Percentiles rank a stretch among this genome's conserved stretches.
Evolutionary conservation across 2,888 invertebrate genomes (phyloP).

Genomic region (Dorcus hopei): DNA sequence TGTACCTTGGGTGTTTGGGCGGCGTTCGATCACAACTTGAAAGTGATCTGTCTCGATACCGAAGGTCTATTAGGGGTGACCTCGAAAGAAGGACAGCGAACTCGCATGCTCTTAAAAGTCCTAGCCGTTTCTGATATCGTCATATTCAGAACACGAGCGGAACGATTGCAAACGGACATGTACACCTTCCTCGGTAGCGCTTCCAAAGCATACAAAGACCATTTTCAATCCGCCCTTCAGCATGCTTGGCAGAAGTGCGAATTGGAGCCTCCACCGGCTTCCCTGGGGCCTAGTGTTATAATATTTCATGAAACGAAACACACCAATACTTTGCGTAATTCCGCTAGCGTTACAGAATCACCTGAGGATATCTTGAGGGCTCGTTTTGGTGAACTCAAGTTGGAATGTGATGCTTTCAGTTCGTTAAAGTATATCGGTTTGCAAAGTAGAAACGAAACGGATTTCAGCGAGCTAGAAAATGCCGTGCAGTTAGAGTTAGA

Average conservation of each 20-base stretch:
- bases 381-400: conserved; percentile 60
- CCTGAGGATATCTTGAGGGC: conserved; percentile 61
- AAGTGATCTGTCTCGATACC: conserved; percentile 72
- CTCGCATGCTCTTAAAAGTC: conserved; percentile 70
- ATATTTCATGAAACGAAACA: conserved; percentile 78
- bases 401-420: conserved; percentile 69
- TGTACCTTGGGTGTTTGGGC: conserved; percentile 80
- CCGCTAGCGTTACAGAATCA: conserved; percentile 57
- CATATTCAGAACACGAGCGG: conserved; percentile 72
- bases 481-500: conserved; percentile 62
- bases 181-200: conserved; percentile 75
- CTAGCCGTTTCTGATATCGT: conserved; percentile 80
- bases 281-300: conserved; percentile 70
- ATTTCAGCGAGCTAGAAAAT: conserved; percentile 58
- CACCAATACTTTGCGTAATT: conserved; percentile 62
- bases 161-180: conserved; percentile 72
- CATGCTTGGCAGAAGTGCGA: conserved; percentile 34
- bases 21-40: conserved; percentile 63
- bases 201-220: conserved; percentile 68
- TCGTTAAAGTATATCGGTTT: conserved; percentile 67
- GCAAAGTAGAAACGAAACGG: conserved; percentile 55
- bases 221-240: conserved; percentile 63
- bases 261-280: conserved; percentile 47
- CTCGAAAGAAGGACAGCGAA: conserved; percentile 60
- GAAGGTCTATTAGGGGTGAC: conserved; percentile 71